These are phyloP conservation scores for Brachionus sp. DNA, from an alignment of 1,140 invertebrate genomes.

Conservation along the genomic window DNA sequence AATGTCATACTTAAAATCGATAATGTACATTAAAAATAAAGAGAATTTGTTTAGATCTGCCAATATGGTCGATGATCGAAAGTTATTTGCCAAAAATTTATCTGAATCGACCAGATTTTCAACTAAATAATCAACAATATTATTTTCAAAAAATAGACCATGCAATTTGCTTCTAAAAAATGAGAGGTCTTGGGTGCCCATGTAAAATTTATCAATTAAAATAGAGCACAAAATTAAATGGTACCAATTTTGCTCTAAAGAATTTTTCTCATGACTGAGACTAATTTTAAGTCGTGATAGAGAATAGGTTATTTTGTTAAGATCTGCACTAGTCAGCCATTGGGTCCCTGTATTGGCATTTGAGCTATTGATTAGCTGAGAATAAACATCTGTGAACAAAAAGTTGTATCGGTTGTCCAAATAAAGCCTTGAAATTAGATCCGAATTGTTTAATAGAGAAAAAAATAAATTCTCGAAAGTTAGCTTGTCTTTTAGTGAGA, in stretches of 20 bases:
- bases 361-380: neutral
- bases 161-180: neutral
- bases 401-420: constrained; percentile 5
- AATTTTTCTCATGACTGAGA: neutral
- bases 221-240: neutral
- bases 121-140: neutral
- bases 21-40: neutral
- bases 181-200: neutral
- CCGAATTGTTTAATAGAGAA: neutral
- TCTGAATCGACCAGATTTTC: neutral
- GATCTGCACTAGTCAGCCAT: neutral
- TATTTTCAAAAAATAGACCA: neutral
- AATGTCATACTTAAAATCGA: neutral
- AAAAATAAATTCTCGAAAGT: neutral
- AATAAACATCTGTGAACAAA: constrained; percentile 11
- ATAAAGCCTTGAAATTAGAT: neutral
- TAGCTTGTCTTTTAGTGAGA: neutral
- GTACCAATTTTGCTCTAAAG: neutral
- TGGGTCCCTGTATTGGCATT: neutral
- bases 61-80: neutral
- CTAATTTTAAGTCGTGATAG: neutral
- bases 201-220: constrained; percentile 14
- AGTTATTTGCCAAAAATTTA: neutral
- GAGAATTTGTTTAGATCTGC: constrained; percentile 15
- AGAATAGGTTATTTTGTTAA: constrained; percentile 34